phyloP scores from a whole-genome alignment of 2,113 vertebrate genomes.

The Nannospalax galili region DNA sequence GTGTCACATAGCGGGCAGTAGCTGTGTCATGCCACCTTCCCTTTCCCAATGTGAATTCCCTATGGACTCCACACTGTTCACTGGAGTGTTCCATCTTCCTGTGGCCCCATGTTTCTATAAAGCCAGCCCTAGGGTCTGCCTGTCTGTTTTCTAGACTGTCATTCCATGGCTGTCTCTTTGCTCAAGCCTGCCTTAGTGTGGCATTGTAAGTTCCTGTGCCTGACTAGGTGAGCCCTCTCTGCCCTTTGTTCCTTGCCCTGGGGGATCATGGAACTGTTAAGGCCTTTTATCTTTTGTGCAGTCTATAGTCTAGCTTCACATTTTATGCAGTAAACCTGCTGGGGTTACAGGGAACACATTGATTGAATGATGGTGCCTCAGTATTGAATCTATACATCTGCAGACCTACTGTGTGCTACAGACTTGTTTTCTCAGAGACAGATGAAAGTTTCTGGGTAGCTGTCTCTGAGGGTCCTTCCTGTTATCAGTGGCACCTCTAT shows the following conservation, averaged over 20 bases:
- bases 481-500: not conserved
- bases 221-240: too few relatives aligned
- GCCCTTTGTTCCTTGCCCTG: too few relatives aligned
- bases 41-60: not conserved
- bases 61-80: not conserved
- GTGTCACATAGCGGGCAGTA: not conserved
- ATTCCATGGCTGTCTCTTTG: not conserved
- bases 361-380: too few relatives aligned
- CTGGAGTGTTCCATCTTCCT: not conserved
- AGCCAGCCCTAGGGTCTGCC: not conserved
- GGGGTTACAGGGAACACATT: too few relatives aligned
- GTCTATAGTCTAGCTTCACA: too few relatives aligned
- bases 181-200: too few relatives aligned
- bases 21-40: not conserved
- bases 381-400: too few relatives aligned
- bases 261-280: too few relatives aligned
- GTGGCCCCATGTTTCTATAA: fast-evolving
- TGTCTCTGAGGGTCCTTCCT: not conserved
- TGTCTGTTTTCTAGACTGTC: not conserved
- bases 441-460: not conserved
- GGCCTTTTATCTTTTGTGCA: not conserved
- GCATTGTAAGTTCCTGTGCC: too few relatives aligned
- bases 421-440: not conserved
- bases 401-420: not conserved
- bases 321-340: too few relatives aligned